A percentile compares a stretch with the other conserved stretches of the same genome.
Evolutionary conservation across 1,140 invertebrate species (phyloP).

Genomic region (Leptestheria dahalacensis): DNA sequence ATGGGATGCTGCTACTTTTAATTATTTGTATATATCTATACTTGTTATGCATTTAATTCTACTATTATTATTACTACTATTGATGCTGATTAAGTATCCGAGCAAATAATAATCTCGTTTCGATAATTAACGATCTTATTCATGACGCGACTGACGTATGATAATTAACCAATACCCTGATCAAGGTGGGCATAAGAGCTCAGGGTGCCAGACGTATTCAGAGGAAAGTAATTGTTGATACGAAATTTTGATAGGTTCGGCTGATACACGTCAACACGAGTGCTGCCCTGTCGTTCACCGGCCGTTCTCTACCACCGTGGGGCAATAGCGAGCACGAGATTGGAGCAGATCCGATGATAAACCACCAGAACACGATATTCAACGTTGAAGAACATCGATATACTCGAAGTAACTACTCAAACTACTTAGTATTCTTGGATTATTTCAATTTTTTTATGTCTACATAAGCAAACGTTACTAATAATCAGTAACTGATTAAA

Average conservation of each 20-base stretch:
- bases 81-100: too few species aligned
- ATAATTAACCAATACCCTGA: too few species aligned
- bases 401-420: conserved; percentile 54
- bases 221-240: too few species aligned
- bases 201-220: too few species aligned
- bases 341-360: conserved; percentile 64
- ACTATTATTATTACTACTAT: too few species aligned
- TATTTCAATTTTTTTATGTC: neutral
- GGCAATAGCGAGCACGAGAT: conserved; percentile 91
- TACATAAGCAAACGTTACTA: neutral
- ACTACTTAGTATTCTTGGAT: conserved; percentile 13
- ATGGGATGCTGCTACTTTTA: too few species aligned
- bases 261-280: conserved; percentile 72
- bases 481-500: conserved; percentile 7
- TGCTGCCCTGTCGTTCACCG: conserved; percentile 75
- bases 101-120: too few species aligned
- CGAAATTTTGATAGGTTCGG: conserved; percentile 37
- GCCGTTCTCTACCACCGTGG: conserved; percentile 81
- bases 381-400: conserved; percentile 96
- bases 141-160: too few species aligned
- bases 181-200: too few species aligned
- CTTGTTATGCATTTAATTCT: too few species aligned
- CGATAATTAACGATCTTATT: too few species aligned
- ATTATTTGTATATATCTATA: too few species aligned
- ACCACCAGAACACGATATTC: conserved; percentile 78